A percentile compares a stretch with the other conserved stretches of the same genome.
These are phyloP conservation scores for Pipistrellus nathusii DNA, from an alignment of 2,797 vertebrate species.

Conservation along the genomic window DNA sequence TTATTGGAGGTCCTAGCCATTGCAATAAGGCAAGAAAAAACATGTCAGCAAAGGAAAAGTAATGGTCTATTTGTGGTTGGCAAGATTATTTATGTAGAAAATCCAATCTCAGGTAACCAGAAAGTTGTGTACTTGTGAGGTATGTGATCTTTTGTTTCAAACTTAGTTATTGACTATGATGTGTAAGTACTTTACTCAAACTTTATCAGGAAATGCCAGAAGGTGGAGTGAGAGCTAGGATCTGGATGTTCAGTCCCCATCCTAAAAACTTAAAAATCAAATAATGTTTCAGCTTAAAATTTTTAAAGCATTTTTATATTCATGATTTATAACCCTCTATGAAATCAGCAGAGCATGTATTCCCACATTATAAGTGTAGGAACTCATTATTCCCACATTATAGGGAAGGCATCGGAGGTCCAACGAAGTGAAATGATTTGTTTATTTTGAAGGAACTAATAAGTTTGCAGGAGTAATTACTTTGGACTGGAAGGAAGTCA, in stretches of 20 bases:
- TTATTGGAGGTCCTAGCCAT: background rate
- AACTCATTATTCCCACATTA: background rate
- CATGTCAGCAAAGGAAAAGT: background rate
- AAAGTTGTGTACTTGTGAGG: constrained; percentile 10
- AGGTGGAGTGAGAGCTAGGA: background rate
- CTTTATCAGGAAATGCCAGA: background rate
- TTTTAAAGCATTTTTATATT: background rate
- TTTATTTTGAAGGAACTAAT: background rate
- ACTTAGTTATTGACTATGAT: background rate
- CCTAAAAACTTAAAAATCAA: background rate
- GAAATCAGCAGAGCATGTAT: background rate
- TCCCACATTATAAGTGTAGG: background rate
- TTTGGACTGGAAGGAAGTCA: background rate
- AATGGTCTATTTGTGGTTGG: background rate
- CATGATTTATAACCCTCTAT: constrained; percentile 29
- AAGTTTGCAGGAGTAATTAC: background rate
- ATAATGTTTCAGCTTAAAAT: background rate
- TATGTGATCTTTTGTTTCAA: background rate
- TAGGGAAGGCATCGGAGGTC: background rate
- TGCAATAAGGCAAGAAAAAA: constrained; percentile 38
- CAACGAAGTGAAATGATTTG: background rate
- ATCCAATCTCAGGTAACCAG: background rate
- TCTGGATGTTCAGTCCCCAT: background rate
- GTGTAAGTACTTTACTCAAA: background rate
- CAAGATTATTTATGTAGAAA: background rate